Evolutionary conservation across 2,888 invertebrate species (phyloP), one percentile per base, ranked within the genome.

Genomic region (Lutraria lutraria): DNA sequence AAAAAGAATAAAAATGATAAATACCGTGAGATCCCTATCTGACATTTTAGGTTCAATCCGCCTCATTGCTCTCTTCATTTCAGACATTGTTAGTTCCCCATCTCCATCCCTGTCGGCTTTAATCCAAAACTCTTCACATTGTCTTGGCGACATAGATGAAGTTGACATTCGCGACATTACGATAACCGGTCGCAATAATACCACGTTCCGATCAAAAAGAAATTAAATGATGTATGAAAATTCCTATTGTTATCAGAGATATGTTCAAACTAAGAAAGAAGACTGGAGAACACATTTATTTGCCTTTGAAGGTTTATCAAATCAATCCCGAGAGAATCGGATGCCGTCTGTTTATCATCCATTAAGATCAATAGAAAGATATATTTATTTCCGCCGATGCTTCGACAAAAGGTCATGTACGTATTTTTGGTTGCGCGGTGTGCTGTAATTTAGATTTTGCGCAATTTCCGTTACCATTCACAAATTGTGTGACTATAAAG

Each of bases 91-190:
- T 8, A 83, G 60, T 53, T 54, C 60, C 1, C 83, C 83, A 19
- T 83, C 60, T 21, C 83, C 83, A 60, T 83, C 83, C 25, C 56
- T 83, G 31, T 83, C 83, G 4, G 83, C 83, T 31, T 60, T 43
- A 4, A 19, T 53, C 83, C 83, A 83, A 34, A 83, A 83, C 2
- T 83, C 56, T 34, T 83, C 83, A 31, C 56, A 54, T 25, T 83
- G 56, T 19, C 13, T 56, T 12, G 60, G 60, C 0, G 56, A 29
- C 83, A 83, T 52, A 0, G 81, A 81, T 2, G 76, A 76, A 4
- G 76, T 16, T 2, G 31, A 34, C 76, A 76, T 76, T 19, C 76
- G 76, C 76, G 76, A 76, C 76, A 76, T 76, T 76, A 10, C 13
- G 31, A 76, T 76, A 76, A 76, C 76, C 76, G 76, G 76, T 34